Evolutionary conservation across 2,797 vertebrate species (phyloP).

Genomic region (Naso thynnoides): DNA sequence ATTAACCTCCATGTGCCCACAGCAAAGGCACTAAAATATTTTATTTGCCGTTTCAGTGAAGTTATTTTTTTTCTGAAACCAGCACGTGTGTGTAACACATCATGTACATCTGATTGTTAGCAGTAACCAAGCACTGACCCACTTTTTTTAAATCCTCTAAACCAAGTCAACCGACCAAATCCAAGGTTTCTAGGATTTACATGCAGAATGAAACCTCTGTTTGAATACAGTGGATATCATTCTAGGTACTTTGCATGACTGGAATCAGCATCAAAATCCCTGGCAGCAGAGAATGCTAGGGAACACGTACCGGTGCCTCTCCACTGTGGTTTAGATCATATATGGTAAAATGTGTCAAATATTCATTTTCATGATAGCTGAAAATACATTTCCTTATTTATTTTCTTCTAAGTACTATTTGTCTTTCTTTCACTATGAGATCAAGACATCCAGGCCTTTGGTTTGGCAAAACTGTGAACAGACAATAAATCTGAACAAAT

Average conservation of each 20-base stretch:
- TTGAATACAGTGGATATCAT: constrained; percentile 53
- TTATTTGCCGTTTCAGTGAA: not conserved
- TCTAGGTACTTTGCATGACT: constrained; percentile 47
- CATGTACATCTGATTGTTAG: constrained; percentile 35
- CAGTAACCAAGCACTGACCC: constrained; percentile 49
- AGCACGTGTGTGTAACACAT: not conserved
- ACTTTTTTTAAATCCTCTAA: constrained; percentile 60
- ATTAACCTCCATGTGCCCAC: constrained; percentile 32
- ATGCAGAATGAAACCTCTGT: constrained; percentile 64
- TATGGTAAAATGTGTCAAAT: constrained; percentile 53
- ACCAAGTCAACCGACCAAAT: constrained; percentile 55
- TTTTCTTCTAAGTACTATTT: constrained; percentile 43
- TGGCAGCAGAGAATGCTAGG: constrained; percentile 41
- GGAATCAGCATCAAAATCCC: constrained; percentile 55
- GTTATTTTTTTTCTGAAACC: constrained; percentile 5
- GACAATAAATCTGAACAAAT: constrained; percentile 64
- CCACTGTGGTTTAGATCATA: constrained; percentile 31
- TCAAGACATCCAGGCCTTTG: constrained; percentile 37
- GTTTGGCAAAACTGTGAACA: constrained; percentile 53
- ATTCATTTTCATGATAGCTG: constrained; percentile 45
- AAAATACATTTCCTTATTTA: constrained; percentile 49
- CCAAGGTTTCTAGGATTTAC: constrained; percentile 58
- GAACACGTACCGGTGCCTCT: constrained; percentile 43
- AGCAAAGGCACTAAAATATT: constrained; percentile 20
- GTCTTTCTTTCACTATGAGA: constrained; percentile 27